Evolutionary conservation across 2,113 vertebrate species (phyloP).

Genomic region (Lycaon pictus): DNA sequence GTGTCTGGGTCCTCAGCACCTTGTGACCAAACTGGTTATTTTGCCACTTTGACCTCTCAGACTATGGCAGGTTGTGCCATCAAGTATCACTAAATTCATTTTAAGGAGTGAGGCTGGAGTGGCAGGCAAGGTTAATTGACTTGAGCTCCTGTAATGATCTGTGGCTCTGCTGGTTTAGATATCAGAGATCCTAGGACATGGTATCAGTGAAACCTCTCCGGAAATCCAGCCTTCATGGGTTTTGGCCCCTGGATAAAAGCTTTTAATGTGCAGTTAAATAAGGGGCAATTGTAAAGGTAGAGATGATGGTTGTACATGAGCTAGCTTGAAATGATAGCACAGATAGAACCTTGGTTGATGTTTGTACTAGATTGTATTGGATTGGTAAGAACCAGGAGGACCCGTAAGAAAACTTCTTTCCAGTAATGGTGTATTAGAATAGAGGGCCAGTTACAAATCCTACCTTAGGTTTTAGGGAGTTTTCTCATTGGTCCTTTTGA

Average conservation of each 20-base stretch:
- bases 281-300: neutral
- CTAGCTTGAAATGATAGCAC: neutral
- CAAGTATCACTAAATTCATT: constrained; percentile 80
- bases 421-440: no score
- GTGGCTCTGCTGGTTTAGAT: constrained; percentile 43
- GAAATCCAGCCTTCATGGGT: constrained; percentile 19
- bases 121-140: constrained; percentile 83
- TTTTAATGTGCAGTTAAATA: neutral
- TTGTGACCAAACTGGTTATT: constrained; percentile 70
- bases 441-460: neutral
- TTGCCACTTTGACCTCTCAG: constrained; percentile 55
- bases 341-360: neutral
- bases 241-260: constrained; percentile 41
- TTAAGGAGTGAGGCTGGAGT: neutral
- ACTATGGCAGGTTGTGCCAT: constrained; percentile 35
- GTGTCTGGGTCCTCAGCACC: constrained; percentile 48
- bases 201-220: neutral
- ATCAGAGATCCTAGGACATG: constrained; percentile 58
- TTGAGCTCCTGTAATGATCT: constrained; percentile 74
- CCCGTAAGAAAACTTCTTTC: neutral
- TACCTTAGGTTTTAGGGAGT: neutral
- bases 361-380: no score
- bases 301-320: neutral
- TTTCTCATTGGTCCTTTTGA: neutral
- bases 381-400: neutral